Evolutionary conservation across 2,113 vertebrate species (phyloP).

Genomic region (Aplodontia rufa): DNA sequence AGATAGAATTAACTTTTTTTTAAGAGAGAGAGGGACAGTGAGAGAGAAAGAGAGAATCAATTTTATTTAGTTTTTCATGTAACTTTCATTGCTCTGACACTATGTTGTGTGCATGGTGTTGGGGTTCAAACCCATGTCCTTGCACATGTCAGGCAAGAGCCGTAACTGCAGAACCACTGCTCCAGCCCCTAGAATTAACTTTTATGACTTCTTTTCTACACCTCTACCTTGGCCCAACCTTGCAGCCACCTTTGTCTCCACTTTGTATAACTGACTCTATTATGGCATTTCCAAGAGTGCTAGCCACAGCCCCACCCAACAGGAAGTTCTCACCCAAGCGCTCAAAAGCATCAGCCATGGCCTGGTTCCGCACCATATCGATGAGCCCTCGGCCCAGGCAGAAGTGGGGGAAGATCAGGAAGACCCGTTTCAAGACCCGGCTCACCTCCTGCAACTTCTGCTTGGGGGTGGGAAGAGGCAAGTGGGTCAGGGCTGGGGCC

Average conservation of each 20-base stretch:
- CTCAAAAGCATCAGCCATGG: conserved; percentile 93
- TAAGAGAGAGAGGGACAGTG: too few species aligned
- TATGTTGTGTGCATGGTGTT: too few species aligned
- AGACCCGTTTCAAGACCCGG: conserved; percentile 91
- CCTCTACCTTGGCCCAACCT: neutral
- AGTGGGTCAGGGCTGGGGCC: neutral
- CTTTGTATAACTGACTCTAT: neutral
- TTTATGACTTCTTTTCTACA: neutral
- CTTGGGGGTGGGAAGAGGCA: neutral
- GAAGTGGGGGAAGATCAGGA: conserved; percentile 97
- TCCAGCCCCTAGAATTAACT: neutral
- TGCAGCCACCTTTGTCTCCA: neutral
- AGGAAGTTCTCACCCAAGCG: conserved; percentile 88
- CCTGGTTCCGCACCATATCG: conserved; percentile 97
- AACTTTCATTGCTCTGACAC: too few species aligned
- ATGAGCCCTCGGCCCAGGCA: conserved; percentile 95
- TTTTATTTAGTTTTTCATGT: too few species aligned
- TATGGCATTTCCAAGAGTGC: neutral
- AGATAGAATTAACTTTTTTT: neutral
- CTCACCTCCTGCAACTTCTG: conserved; percentile 94
- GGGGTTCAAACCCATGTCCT: too few species aligned
- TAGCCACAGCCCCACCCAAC: neutral
- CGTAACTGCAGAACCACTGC: too few species aligned
- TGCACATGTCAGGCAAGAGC: too few species aligned
- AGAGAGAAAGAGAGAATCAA: too few species aligned